Conservation (phyloP, 2,113 vertebrate species). For the Ochotona curzoniae region DNA sequence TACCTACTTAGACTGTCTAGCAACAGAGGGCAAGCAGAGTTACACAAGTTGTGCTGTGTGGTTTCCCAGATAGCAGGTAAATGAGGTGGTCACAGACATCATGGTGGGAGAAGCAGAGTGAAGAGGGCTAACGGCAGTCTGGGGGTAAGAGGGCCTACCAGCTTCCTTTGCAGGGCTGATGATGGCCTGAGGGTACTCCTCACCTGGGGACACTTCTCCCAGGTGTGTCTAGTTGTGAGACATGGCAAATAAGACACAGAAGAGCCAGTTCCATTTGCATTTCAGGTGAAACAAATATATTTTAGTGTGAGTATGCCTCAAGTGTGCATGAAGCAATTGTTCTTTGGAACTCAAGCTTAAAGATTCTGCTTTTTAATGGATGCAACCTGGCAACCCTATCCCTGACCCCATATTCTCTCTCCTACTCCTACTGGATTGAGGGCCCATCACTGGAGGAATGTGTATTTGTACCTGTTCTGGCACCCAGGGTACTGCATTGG, state of each 20-base stretch:
- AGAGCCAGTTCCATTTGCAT: neutral
- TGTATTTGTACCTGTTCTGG: neutral
- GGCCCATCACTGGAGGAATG: neutral
- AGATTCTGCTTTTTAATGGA: neutral
- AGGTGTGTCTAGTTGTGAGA: neutral
- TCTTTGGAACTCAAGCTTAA: neutral
- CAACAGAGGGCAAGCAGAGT: neutral
- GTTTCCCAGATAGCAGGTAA: neutral
- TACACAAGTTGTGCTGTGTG: neutral
- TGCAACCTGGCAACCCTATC: neutral
- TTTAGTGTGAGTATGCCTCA: neutral
- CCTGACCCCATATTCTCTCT: neutral
- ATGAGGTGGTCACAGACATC: neutral
- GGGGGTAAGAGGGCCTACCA: neutral
- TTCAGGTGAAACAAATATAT: neutral
- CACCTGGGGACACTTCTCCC: neutral
- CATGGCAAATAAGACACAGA: neutral
- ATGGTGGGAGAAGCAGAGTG: neutral
- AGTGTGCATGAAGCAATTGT: neutral
- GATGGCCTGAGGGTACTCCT: neutral
- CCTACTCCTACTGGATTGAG: neutral
- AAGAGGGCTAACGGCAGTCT: neutral
- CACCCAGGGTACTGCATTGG: no score
- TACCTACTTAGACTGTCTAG: neutral
- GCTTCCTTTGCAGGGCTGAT: neutral